Conservation (phyloP, 2,113 vertebrate species). For the Chaetodon trifascialis region DNA sequence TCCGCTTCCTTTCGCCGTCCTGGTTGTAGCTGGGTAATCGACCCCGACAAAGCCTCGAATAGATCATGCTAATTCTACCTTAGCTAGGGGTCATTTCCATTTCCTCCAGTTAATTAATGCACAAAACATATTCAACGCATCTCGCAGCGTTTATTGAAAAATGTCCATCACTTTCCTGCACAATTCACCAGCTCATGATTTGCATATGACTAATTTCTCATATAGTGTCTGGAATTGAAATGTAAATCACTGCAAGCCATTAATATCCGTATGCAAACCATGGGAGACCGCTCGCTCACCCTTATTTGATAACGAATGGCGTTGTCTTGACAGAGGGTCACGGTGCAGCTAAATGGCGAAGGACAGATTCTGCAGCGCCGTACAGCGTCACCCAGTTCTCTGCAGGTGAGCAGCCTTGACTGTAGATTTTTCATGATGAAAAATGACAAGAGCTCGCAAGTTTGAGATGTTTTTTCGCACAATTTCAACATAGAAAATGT, state of each 20-base stretch:
- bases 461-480: too few relatives aligned
- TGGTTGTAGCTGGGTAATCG: slow-evolving; percentile 27
- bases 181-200: slow-evolving; percentile 45
- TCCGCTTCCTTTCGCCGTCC: slow-evolving; percentile 10
- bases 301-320: slow-evolving; percentile 54
- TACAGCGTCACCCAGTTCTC: slow-evolving; percentile 6
- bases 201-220: slow-evolving; percentile 56
- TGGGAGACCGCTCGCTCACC: background rate
- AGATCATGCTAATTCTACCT: slow-evolving; percentile 46
- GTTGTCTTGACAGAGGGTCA: slow-evolving; percentile 47
- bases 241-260: slow-evolving; percentile 62
- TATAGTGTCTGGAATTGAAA: slow-evolving; percentile 55
- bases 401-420: slow-evolving; percentile 4
- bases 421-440: background rate
- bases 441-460: background rate
- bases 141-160: slow-evolving; percentile 70
- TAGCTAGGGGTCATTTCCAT: slow-evolving; percentile 60
- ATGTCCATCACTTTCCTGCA: slow-evolving; percentile 70
- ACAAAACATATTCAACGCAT: slow-evolving; percentile 59
- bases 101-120: slow-evolving; percentile 70
- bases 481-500: too few relatives aligned
- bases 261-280: slow-evolving; percentile 58
- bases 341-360: slow-evolving; percentile 35
- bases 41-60: slow-evolving; percentile 26
- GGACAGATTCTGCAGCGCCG: slow-evolving; percentile 7